phyloP scores from a whole-genome alignment of 2,888 invertebrate species.

The Pemphredon lugubris region DNA sequence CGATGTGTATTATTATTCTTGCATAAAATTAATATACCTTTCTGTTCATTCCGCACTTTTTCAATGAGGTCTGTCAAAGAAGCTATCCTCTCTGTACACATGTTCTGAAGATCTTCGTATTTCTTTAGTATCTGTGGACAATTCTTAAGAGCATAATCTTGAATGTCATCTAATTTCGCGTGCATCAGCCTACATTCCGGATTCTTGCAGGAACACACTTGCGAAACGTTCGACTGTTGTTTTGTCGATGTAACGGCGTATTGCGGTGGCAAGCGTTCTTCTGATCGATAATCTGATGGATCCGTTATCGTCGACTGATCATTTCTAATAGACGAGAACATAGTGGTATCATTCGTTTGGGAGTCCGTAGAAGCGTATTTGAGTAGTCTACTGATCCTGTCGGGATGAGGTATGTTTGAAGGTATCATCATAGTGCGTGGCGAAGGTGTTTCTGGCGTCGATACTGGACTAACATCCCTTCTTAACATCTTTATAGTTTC shows the following conservation, averaged over 20 bases:
- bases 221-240: conserved; percentile 17
- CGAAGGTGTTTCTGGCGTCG: conserved; percentile 78
- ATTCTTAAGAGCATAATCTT: conserved; percentile 60
- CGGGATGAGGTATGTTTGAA: conserved; percentile 71
- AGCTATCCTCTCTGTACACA: conserved; percentile 83
- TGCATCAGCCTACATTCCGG: conserved; percentile 71
- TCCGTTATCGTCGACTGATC: conserved; percentile 58
- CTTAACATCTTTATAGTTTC: conserved; percentile 58
- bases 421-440: conserved; percentile 75
- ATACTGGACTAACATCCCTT: conserved; percentile 75
- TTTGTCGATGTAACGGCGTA: not conserved
- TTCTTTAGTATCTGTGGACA: conserved; percentile 75
- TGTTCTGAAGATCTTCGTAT: conserved; percentile 83
- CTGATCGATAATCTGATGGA: conserved; percentile 35
- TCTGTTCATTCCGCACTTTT: conserved; percentile 83
- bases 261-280: conserved; percentile 8
- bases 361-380: conserved; percentile 26
- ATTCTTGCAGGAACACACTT: conserved; percentile 70
- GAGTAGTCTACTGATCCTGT: conserved; percentile 64
- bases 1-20: not conserved
- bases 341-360: conserved; percentile 18
- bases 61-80: conserved; percentile 83
- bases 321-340: conserved; percentile 31
- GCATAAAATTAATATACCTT: conserved; percentile 55
- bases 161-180: conserved; percentile 58